Base-by-base conservation (phyloP, 2,797 vertebrate genomes). In the Leuciscus waleckii region DNA sequence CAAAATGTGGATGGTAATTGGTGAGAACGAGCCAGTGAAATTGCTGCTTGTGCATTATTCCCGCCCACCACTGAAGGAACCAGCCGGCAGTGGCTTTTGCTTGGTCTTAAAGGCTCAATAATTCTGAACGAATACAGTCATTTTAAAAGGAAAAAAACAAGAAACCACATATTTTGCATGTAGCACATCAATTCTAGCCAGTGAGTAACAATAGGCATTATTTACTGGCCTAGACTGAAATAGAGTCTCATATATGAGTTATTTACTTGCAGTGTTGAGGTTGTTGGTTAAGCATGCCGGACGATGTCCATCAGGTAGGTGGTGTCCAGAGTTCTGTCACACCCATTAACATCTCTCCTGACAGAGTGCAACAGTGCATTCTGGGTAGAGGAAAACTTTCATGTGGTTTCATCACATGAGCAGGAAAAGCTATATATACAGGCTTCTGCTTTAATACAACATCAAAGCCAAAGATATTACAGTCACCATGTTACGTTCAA, bases 331-430 rank as follows among this genome's bases (percentile, higher is more conserved):
- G 17, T 68, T 51, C 41, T 69, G 56, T 87, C 84, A 78, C 84
- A 73, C 86, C 79, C 79, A 56, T 87, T 88, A 75, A 84, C 69
- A 29, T 26, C 19, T 61, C 73, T 85, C 58, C 75, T 86, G 82
- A 85, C 79, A 85, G 51, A 79, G 80, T 41, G 16, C 87, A 86
- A 82, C 86, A 88, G 89, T 63, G 82, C 76, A 14, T 85, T 85
- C 76, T 43, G 80, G 68, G 29, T 65, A 70, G 74, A 79, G 41
- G 74, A 86, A 74, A 79, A 51, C 81, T 88, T 89, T 88, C 85
- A 32, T 77, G 43, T 82, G 1, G 77, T 88, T 90, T 90, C 88
- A 82, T 90, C 87, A 88, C 74, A 84, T 73, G 83, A 89, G 54
- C 49, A 35, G 51, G 41, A 75, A 79, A 37, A 19, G 80, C 68